Conservation (phyloP, 2,888 invertebrate species). For the Perizoma flavofasciatum region DNA sequence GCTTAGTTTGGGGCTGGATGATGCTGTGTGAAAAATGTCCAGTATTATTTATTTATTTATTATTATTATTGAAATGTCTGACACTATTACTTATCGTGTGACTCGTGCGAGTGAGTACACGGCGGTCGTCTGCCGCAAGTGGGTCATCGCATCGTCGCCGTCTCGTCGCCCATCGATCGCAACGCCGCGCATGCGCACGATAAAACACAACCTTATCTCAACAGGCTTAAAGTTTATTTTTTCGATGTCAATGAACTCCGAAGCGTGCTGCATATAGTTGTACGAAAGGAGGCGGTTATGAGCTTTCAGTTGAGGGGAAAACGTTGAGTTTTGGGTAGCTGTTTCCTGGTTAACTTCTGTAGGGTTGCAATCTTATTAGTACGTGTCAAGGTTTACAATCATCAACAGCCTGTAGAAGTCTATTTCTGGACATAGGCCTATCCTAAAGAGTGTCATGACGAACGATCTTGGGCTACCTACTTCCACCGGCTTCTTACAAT, state of each 20-base stretch:
- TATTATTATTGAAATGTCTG: constrained; percentile 8
- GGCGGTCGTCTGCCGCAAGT: constrained; percentile 51
- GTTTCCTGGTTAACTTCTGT: constrained; percentile 7
- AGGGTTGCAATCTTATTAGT: constrained; percentile 24
- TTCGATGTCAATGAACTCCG: constrained; percentile 25
- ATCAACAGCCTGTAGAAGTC: constrained; percentile 6
- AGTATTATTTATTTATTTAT: too few relatives aligned
- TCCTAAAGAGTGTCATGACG: too few relatives aligned
- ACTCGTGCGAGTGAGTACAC: constrained; percentile 1
- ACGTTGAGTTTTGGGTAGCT: constrained; percentile 7
- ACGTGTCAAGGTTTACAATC: constrained; percentile 29
- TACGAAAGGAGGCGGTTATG: constrained; percentile 1
- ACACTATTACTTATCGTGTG: constrained; percentile 17
- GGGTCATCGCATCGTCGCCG: constrained; percentile 70
- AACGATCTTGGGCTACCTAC: too few relatives aligned
- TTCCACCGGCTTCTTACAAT: too few relatives aligned
- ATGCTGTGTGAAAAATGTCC: too few relatives aligned
- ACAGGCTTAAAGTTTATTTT: constrained; percentile 35
- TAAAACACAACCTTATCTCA: constrained; percentile 37
- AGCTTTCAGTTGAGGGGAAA: constrained; percentile 4
- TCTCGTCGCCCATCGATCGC: constrained; percentile 73
- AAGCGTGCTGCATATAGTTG: constrained; percentile 16
- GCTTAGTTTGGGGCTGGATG: too few relatives aligned
- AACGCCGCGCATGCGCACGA: constrained; percentile 63
- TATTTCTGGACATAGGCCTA: constrained; percentile 10